Base-by-base conservation (phyloP, 2,888 invertebrate species). In the Timandra comae region DNA sequence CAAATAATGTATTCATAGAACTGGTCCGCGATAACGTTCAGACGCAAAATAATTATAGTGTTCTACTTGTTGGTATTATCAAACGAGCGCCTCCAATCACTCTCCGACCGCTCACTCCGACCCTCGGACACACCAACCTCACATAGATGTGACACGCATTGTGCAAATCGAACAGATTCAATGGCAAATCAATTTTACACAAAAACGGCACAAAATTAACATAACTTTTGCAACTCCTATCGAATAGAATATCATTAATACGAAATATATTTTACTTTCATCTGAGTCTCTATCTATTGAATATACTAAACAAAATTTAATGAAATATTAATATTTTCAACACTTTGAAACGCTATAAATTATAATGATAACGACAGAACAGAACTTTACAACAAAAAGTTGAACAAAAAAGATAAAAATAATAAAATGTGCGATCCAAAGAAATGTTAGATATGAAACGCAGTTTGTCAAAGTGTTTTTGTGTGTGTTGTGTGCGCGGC, bases 401-500 rank as follows among this genome's bases (percentile, higher is more conserved):
- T 13, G 9, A 37, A 32, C 27, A 27, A 19, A 37, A 29, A 25
- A 11, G 22, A 12, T 16, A 24, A 29, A 25, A 25, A 8, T 30
- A 34, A 34, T 30, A 23, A 32, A 37, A 30, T 36, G 34, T 43
- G 39, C 20, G 20, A 35, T 25, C 27, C 16, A 16, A 27, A 27
- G 35, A 22, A 26, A 12, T 35, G 22, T 25, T 12, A n/a, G 20
- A 16, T 31, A 43, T 32, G 40, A 29, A 38, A 16, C 37, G 46
- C 38, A 36, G 34, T 43, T 46, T 47, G 51, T 52, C 41, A 53
- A 43, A 35, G n/a, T 38, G 9, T 36, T 35, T 41, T 38, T 37
- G 43, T 27, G 35, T 19, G 26, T 19, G 37, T n/a, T 25, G 27
- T 4, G 8, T 2, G 22, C 22, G 8, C 2, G 4, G 8, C 2